Base-by-base conservation (phyloP, 2,797 vertebrate genomes). In the Enteromius treurensis region DNA sequence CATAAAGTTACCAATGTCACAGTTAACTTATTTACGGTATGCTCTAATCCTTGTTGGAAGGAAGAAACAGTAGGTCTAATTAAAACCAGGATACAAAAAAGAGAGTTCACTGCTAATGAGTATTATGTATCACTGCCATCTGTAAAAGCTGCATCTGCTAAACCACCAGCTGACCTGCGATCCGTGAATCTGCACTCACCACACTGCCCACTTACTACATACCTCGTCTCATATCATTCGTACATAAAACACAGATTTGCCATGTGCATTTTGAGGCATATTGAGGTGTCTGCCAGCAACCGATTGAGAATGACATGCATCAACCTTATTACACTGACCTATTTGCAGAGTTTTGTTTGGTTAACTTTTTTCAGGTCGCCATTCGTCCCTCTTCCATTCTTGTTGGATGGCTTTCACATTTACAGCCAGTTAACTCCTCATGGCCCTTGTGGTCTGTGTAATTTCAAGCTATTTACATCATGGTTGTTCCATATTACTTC, bases 31-130 rank as follows among this genome's bases (percentile, higher is more conserved):
- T 47, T 71, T n/a, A n/a, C n/a, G n/a, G n/a, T 71, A 17, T 71
- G 47, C 45, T 49, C 45, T 13, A 51, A 32, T 17, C 26, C 17
- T 32, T 49, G 45, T 21, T 73, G 29, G 17, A 7, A 10, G 17
- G 32, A 74, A 34, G 9, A 2, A 10, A 42, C 40, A 42, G 40
- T 42, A 42, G 40, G 42, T 45, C 42, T 53, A 34, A n/a, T n/a
- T 14, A 51, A 53, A 74, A 37, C 3, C 1, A 34, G 17, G 10
- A 3, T 49, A 49, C 23, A 71, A 29, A 49, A 69, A 49, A 0
- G 37, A 68, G 67, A 67, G 80, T 80, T 79, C 77, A 73, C 37
- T 26, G 5, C 32, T 84, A 82, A 84, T 86, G 68, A 86, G 77
- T 5, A 21, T 73, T 64, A 76, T 77, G 81, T 79, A 71, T 86